These are phyloP conservation scores for Gymnoscopelus microlampas DNA, from an alignment of 2,797 vertebrate genomes.

Conservation along the genomic window DNA sequence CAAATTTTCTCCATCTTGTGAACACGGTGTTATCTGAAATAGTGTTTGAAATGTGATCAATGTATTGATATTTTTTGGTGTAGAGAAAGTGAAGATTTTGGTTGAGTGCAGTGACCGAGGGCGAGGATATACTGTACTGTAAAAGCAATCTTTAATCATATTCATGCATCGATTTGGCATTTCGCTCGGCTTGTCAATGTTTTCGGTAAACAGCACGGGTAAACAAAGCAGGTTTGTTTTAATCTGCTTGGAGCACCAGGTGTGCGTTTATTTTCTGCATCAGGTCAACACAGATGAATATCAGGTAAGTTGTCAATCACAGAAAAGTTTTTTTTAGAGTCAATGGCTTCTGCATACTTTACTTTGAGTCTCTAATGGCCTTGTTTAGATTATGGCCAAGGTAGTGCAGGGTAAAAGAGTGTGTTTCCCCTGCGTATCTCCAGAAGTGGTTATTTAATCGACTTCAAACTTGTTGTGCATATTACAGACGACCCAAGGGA, in stretches of 20 bases:
- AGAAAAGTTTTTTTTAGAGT: slow-evolving; percentile 8
- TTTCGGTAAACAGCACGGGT: slow-evolving; percentile 23
- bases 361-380: background rate
- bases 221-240: slow-evolving; percentile 20
- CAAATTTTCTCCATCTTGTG: background rate
- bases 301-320: slow-evolving; percentile 14
- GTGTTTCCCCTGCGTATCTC: too few species aligned
- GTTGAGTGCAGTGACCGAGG: background rate
- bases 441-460: too few species aligned
- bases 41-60: background rate
- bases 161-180: background rate
- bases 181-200: slow-evolving; percentile 7
- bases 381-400: too few species aligned
- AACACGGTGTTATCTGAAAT: background rate
- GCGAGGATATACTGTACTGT: too few species aligned
- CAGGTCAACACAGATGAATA: slow-evolving; percentile 35
- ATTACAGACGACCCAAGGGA: too few species aligned
- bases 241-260: slow-evolving; percentile 31
- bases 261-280: slow-evolving; percentile 19
- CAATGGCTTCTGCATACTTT: background rate
- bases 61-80: background rate
- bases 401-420: too few species aligned
- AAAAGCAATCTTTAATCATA: background rate
- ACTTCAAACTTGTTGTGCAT: too few species aligned
- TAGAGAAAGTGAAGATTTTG: background rate